Evolutionary conservation across 2,113 vertebrate species (phyloP).

Genomic region (Rhegmatorhina hoffmannsi): DNA sequence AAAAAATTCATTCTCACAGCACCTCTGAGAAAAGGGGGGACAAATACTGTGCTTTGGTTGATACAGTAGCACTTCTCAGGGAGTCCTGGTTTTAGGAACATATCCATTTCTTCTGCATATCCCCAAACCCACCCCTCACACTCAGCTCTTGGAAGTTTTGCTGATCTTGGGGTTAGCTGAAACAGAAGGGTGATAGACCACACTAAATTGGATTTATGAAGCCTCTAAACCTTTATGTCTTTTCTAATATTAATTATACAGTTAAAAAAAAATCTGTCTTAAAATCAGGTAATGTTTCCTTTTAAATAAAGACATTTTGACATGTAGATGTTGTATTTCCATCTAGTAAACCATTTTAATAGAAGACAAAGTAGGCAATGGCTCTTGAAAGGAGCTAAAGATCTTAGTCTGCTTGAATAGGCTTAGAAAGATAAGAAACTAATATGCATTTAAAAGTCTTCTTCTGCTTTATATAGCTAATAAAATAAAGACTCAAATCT

Average conservation of each 20-base stretch:
- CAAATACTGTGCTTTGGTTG: not conserved
- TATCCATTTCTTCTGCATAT: not conserved
- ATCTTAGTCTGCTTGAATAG: not conserved
- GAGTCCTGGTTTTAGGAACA: too few relatives aligned
- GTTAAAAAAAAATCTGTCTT: not conserved
- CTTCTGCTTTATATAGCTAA: not conserved
- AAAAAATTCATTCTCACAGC: not conserved
- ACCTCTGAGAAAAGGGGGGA: not conserved
- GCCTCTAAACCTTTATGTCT: not conserved
- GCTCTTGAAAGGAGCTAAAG: not conserved
- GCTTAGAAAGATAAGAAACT: not conserved
- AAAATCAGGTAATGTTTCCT: not conserved
- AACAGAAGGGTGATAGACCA: not conserved
- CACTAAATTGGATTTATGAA: fast-evolving
- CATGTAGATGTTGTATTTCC: not conserved
- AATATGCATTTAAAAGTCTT: not conserved
- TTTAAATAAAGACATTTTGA: not conserved
- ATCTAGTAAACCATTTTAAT: not conserved
- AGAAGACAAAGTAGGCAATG: not conserved
- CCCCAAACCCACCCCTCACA: not conserved
- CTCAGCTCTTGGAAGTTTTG: not conserved
- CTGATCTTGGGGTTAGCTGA: not conserved
- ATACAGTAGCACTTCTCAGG: not conserved
- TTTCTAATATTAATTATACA: not conserved
- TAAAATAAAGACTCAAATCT: not conserved